Evolutionary conservation across 2,113 vertebrate species (phyloP), one percentile per base, ranked within the genome.

Genomic region (Arizona elegans): DNA sequence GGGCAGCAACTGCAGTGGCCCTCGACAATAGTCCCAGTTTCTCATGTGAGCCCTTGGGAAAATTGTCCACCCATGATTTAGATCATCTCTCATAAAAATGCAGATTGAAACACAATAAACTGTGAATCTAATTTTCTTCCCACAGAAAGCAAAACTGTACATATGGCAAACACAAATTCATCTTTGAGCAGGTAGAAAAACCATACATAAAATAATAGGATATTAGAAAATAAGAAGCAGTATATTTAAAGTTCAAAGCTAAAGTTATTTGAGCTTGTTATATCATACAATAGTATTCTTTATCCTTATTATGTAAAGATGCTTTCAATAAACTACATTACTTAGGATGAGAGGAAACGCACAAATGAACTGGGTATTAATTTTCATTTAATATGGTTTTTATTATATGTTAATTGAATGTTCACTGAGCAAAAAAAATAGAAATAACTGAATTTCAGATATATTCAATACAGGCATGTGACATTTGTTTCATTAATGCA

Each of bases 381-480:
- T 88, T 65, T 93, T 3, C 1, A 62, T 94, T 93, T 91, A 86
- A 86, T 92, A 59, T 70, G 1, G 8, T 17, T 55, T 75, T n/a
- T 75, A 0, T 90, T 95, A 21, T 56, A 17, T 11, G 43, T 10
- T 21, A 75, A 55, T 85, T 90, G 92, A 88, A 54, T 88, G 93
- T 88, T 75, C 23, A 89, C 8, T 92, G 56, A 91, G 91, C 54
- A 55, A 88, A 7, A 7, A 47, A 81, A 2, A 53, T 38, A 10
- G 91, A 94, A 91, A 0, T 10, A 3, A 55, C 21, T 89, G 10
- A 56, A 13, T 54, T 94, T 94, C 17, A 94, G 86, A 91, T 94
- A 7, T 10, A 9, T 55, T 9, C 7, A 6, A 54, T 70, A 96
- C 95, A 94, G 88, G 19, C 0, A 88, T 94, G 92, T 91, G 9